Conservation (phyloP, 2,888 invertebrate genomes). For the Nomada goodeniana region DNA sequence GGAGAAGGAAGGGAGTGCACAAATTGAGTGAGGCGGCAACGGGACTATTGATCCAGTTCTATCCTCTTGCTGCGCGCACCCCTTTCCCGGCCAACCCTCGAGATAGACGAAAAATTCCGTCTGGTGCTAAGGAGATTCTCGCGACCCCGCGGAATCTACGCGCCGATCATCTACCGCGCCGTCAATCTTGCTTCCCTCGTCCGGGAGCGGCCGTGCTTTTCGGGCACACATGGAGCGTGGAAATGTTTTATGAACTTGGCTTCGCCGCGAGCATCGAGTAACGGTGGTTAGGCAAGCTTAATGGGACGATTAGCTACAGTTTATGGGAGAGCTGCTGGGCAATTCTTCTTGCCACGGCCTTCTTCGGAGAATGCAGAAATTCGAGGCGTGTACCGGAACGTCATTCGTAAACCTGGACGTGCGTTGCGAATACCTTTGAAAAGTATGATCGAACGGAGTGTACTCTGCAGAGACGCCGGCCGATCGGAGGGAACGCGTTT, state of each 20-base stretch:
- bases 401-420: background rate
- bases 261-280: no score
- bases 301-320: no score
- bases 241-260: background rate
- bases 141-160: constrained; percentile 27
- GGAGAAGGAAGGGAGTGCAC: constrained; percentile 61
- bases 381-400: no score
- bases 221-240: background rate
- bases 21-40: constrained; percentile 75
- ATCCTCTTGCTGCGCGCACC: constrained; percentile 34
- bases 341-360: no score
- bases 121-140: constrained; percentile 37
- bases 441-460: background rate
- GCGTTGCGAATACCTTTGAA: background rate
- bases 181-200: background rate
- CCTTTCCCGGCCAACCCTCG: constrained; percentile 18
- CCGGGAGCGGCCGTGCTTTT: background rate
- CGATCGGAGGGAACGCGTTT: constrained; percentile 17
- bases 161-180: constrained; percentile 14
- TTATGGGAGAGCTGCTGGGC: no score
- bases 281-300: no score
- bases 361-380: no score
- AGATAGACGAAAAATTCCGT: constrained; percentile 67
- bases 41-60: constrained; percentile 70
- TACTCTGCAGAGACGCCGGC: constrained; percentile 5